phyloP scores from a whole-genome alignment of 2,113 vertebrate species.

The Forbesichthys agassizii region DNA sequence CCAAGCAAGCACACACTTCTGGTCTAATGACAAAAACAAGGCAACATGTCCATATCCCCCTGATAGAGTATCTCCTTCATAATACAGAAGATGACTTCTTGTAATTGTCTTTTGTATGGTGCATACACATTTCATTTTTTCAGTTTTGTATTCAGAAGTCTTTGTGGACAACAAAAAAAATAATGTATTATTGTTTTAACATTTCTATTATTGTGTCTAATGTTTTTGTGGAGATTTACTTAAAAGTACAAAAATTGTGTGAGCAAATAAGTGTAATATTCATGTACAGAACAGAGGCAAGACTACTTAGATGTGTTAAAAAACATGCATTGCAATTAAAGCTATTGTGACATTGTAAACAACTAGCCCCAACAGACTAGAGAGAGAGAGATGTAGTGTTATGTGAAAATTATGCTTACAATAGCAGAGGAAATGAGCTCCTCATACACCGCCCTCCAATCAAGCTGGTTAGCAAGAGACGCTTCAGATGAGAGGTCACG shows the following conservation, averaged over 20 bases:
- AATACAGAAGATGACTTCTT: constrained; percentile 1
- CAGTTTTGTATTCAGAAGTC: too few species aligned
- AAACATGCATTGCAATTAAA: constrained; percentile 16
- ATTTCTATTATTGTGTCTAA: neutral
- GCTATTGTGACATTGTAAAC: neutral
- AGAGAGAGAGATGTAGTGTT: neutral
- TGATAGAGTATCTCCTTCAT: constrained; percentile 21
- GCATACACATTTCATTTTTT: too few species aligned
- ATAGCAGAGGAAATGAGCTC: constrained; percentile 6
- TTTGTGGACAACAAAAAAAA: neutral
- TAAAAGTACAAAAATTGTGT: constrained; percentile 3
- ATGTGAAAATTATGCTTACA: constrained; percentile 15
- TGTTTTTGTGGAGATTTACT: neutral
- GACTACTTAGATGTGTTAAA: neutral
- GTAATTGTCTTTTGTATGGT: too few species aligned
- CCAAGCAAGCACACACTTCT: constrained; percentile 36
- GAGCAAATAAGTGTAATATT: neutral
- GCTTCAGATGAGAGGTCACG: too few species aligned
- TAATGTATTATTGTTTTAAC: neutral
- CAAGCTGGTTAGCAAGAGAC: too few species aligned
- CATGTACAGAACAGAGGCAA: neutral
- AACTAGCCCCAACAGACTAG: neutral
- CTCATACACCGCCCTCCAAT: too few species aligned
- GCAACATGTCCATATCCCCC: constrained; percentile 60
- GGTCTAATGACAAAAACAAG: constrained; percentile 61